Evolutionary conservation across 2,888 invertebrate species (phyloP), one percentile per base, ranked within the genome.

Genomic region (Pelosia muscerda): DNA sequence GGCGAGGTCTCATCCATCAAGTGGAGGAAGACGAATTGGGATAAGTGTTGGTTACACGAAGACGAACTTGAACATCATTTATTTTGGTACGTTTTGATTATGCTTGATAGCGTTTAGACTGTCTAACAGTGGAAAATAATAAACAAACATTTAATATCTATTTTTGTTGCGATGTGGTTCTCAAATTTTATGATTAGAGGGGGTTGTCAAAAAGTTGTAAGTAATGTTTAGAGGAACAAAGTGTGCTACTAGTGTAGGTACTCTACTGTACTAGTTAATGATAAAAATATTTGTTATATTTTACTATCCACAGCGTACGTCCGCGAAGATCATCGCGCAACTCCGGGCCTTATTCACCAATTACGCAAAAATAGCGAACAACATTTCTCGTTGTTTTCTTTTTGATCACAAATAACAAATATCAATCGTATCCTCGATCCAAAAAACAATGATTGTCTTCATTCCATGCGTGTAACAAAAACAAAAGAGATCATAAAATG

Each of bases 1-100:
- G 91, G 88, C 83, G 90, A 86, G 81, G 85, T 82, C 82, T 87
- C 93, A 94, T 94, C 93, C 89, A 94, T 94, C 94, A 93, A 88
- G 84, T 64, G 75, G 84, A 81, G 80, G 86, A 90, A 91, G 93
- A 93, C 87, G 92, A 90, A 93, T 93, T 89, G 88, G 87, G 73
- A 75, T 64, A 85, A 72, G 72, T 73, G 72, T 73, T 79, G 78
- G 75, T 72, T 73, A 81, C 68, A 74, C 77, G 79, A 78, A 72
- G 81, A 81, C 83, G 83, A 86, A 82, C 83, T 85, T 86, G 86
- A 85, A 83, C 81, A 82, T 86, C 83, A 73, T 84, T 85, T 83
- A 81, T 73, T 81, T 79, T 79, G 77, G 79, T 71, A 73, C 53
- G 23, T 66, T 57, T 11, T 70, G 61, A 56, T 67, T 54, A 34